These are phyloP conservation scores for Tipula helvola DNA, from an alignment of 2,888 invertebrate genomes.

Conservation along the genomic window DNA sequence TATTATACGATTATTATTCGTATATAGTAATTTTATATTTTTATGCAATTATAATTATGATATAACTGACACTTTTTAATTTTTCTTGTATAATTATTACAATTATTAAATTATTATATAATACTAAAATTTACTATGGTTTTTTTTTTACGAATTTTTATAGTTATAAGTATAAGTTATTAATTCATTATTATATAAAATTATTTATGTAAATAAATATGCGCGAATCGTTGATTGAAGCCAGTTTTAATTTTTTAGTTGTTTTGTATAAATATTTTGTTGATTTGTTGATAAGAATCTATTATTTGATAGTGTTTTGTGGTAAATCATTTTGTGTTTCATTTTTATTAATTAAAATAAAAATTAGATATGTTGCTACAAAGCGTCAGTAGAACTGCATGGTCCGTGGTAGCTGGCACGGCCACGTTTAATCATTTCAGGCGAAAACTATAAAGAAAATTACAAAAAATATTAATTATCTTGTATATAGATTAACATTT, in stretches of 20 bases:
- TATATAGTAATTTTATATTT: background rate
- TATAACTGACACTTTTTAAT: background rate
- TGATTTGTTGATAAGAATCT: background rate
- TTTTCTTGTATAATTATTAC: background rate
- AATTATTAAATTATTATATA: background rate
- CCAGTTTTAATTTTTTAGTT: background rate
- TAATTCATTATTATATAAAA: background rate
- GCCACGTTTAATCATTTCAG: background rate
- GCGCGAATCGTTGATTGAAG: constrained; percentile 4
- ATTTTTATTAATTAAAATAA: background rate
- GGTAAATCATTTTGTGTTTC: background rate
- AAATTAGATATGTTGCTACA: background rate
- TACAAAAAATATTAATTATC: background rate
- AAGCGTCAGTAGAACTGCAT: constrained; percentile 5
- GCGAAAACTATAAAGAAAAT: background rate
- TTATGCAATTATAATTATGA: background rate
- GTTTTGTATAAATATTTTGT: background rate
- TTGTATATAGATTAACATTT: background rate
- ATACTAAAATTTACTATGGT: background rate
- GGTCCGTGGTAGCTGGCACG: constrained; percentile 6
- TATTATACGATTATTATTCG: background rate
- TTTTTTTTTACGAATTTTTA: background rate
- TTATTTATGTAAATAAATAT: background rate
- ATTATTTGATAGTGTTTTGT: background rate
- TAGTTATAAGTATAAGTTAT: background rate